Conservation (phyloP, 2,113 vertebrate species). For the Bubo blakistoni region DNA sequence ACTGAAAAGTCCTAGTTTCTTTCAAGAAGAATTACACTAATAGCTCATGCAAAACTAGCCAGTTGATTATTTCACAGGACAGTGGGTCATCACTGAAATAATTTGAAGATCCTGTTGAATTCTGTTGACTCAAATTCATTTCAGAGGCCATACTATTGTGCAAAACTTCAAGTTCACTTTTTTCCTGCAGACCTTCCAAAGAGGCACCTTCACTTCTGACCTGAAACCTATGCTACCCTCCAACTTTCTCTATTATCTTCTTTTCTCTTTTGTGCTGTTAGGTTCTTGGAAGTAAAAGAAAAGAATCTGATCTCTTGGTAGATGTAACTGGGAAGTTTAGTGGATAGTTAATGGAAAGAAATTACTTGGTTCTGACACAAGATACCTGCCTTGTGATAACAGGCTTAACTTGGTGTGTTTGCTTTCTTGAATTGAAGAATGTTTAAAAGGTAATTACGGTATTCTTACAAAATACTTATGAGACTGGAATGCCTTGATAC, state of each 20-base stretch:
- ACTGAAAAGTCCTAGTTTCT: background rate
- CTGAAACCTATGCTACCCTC: background rate
- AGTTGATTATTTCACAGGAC: background rate
- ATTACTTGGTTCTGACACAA: background rate
- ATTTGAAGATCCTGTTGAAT: background rate
- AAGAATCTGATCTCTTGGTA: background rate
- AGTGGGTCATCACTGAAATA: background rate
- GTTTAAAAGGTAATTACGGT: background rate
- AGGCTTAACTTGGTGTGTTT: background rate
- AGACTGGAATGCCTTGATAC: background rate
- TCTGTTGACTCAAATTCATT: background rate
- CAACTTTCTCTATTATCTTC: background rate
- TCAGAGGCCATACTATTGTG: background rate
- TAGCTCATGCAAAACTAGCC: background rate
- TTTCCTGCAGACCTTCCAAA: background rate
- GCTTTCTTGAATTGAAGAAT: background rate
- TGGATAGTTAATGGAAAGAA: background rate
- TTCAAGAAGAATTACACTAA: background rate
- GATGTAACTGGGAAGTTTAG: background rate
- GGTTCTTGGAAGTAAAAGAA: background rate
- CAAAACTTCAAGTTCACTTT: background rate
- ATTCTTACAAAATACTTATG: background rate
- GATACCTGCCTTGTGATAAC: background rate
- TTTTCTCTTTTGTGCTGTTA: background rate
- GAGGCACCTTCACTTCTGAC: background rate